Evolutionary conservation across 2,888 invertebrate species (phyloP).

Genomic region (Cotesia congregata): DNA sequence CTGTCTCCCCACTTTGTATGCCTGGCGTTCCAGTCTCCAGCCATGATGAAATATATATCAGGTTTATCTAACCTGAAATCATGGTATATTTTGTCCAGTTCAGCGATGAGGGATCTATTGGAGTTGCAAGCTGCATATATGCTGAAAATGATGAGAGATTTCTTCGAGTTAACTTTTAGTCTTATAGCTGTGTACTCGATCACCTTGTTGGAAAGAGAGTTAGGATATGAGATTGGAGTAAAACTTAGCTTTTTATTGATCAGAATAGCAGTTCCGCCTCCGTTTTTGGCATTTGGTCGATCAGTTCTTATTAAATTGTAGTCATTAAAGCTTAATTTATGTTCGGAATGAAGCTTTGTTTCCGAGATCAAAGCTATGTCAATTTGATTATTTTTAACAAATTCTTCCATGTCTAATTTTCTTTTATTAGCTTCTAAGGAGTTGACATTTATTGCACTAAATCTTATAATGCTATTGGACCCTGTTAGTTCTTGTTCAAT

Average conservation of each 20-base stretch:
- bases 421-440: conserved; percentile 15
- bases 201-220: conserved; percentile 12
- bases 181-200: conserved; percentile 26
- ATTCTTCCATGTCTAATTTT: conserved; percentile 17
- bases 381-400: conserved; percentile 7
- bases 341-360: conserved; percentile 25
- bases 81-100: conserved; percentile 10
- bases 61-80: conserved; percentile 8
- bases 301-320: conserved; percentile 14
- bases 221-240: conserved; percentile 4
- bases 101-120: not conserved
- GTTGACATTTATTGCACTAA: conserved; percentile 30
- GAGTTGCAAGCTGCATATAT: conserved; percentile 13
- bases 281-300: conserved; percentile 7
- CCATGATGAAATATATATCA: conserved; percentile 9
- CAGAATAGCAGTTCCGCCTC: conserved; percentile 23
- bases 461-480: conserved; percentile 9
- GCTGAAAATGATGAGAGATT: conserved; percentile 9
- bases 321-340: conserved; percentile 7
- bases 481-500: not conserved
- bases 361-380: conserved; percentile 22
- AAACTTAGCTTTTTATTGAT: conserved; percentile 5
- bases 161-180: not conserved
- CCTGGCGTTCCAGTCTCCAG: conserved; percentile 11
- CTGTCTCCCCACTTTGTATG: conserved; percentile 18